These are phyloP conservation scores for Lasius platythorax DNA, from an alignment of 2,888 invertebrate species.

Conservation along the genomic window DNA sequence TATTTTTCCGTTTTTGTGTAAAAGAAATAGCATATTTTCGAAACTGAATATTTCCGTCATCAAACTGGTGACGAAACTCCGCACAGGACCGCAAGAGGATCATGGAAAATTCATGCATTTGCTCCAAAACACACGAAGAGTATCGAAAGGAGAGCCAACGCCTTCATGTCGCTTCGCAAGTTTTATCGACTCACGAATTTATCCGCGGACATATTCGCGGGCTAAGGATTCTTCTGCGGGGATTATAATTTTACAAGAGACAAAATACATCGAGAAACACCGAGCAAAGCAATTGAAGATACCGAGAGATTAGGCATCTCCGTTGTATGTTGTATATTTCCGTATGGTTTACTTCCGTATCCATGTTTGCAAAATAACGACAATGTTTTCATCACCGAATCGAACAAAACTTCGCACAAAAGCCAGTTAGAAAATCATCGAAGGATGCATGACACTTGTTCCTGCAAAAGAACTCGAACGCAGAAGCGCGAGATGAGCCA, in stretches of 20 bases:
- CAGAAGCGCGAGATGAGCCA: slow-evolving; percentile 44
- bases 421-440: neutral
- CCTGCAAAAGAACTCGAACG: neutral
- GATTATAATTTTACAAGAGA: neutral
- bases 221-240: neutral
- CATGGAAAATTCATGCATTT: slow-evolving; percentile 24
- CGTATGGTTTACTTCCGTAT: neutral
- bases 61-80: neutral
- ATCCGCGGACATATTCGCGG: neutral
- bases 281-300: neutral
- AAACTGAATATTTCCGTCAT: slow-evolving; percentile 3
- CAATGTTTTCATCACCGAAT: neutral
- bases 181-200: slow-evolving; percentile 26
- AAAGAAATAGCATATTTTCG: neutral
- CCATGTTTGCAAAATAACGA: neutral
- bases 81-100: slow-evolving; percentile 2
- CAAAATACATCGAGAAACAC: neutral
- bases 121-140: slow-evolving; percentile 4
- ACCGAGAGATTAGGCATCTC: neutral
- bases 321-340: neutral
- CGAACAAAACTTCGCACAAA: slow-evolving; percentile 1
- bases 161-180: slow-evolving; percentile 23
- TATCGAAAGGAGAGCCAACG: slow-evolving; percentile 40
- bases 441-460: neutral
- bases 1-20: neutral